Evolutionary conservation across 2,113 vertebrate species (phyloP).

Genomic region (Archilochus colubris): DNA sequence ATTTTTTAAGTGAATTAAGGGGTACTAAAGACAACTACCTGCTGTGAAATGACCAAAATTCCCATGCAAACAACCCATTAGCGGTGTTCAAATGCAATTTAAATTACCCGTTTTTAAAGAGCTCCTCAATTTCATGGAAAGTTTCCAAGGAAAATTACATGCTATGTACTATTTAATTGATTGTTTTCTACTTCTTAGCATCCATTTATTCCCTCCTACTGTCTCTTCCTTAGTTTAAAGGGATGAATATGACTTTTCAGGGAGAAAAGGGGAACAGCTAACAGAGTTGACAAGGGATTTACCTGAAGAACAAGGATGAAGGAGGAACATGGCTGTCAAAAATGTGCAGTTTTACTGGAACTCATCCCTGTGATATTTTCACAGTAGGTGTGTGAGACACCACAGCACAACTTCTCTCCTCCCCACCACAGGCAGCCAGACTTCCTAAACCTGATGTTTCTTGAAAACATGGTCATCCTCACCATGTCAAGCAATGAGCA

Average conservation of each 20-base stretch:
- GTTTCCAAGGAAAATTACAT: conserved; percentile 81
- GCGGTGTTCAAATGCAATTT: conserved; percentile 77
- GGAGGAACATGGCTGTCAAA: conserved; percentile 62
- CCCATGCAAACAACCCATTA: conserved; percentile 79
- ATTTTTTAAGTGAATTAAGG: conserved; percentile 51
- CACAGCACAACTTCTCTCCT: background rate
- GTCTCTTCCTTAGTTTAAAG: conserved; percentile 68
- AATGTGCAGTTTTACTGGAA: conserved; percentile 26
- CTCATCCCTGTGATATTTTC: conserved; percentile 17
- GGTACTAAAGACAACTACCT: conserved; percentile 63
- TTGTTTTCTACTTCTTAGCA: conserved; percentile 82
- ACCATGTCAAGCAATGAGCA: background rate
- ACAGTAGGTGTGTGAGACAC: background rate
- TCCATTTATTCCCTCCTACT: conserved; percentile 70
- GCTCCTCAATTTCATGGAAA: conserved; percentile 78
- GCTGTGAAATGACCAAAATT: conserved; percentile 75
- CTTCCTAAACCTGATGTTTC: background rate
- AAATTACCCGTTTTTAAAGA: conserved; percentile 79
- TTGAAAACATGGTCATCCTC: background rate
- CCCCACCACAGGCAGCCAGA: background rate
- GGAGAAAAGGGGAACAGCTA: conserved; percentile 10
- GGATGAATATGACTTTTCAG: conserved; percentile 66
- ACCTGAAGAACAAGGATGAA: conserved; percentile 65
- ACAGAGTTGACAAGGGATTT: conserved; percentile 43
- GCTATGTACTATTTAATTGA: conserved; percentile 79